Base-by-base conservation (phyloP, 2,888 invertebrate genomes). In the Parnassius glacialis region DNA sequence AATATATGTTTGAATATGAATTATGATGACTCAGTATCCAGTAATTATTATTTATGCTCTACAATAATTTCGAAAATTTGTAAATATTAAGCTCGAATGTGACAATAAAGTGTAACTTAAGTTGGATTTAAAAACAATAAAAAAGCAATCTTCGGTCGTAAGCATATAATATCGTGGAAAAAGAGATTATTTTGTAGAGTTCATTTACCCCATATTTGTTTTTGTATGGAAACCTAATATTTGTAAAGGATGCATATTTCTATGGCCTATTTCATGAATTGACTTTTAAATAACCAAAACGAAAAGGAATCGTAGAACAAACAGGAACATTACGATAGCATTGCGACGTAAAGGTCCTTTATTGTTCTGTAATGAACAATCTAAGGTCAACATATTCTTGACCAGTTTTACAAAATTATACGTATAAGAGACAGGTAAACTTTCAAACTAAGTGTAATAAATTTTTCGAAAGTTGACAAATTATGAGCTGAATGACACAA, bases 301-400 rank as follows among this genome's bases (percentile, higher is more conserved):
- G 47, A 61, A 57, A 55, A 57, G 25, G 50, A 54, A 43, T 43
- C 34, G 43, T 25, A 43, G 43, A 59, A 48, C 47, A 50, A 50
- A 50, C 50, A 53, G 59, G 50, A 42, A 65, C 13, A 65, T 54
- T 45, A 52, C 55, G 43, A 44, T 59, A 53, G 53, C 59, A 59
- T 56, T 57, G 63, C 57, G 48, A 71, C 69, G 64, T 70, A 67
- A 72, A 70, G 63, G 64, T 70, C 75, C 72, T 68, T 80, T 84
- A 84, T 81, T 83, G 82, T 84, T 83, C 77, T 77, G 61, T 61
- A 70, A 65, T 72, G 68, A 67, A 60, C 67, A 61, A 66, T 71
- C 68, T 81, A 81, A 83, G 81, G 83, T 85, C 84, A 82, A 69
- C 69, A 10, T 11, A 43, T 11, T 77, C 75, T 72, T 73, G 76